A percentile compares a stretch with the other conserved stretches of the same genome.
Evolutionary conservation across 2,888 invertebrate genomes (phyloP).

Genomic region (Lissonota sp.): DNA sequence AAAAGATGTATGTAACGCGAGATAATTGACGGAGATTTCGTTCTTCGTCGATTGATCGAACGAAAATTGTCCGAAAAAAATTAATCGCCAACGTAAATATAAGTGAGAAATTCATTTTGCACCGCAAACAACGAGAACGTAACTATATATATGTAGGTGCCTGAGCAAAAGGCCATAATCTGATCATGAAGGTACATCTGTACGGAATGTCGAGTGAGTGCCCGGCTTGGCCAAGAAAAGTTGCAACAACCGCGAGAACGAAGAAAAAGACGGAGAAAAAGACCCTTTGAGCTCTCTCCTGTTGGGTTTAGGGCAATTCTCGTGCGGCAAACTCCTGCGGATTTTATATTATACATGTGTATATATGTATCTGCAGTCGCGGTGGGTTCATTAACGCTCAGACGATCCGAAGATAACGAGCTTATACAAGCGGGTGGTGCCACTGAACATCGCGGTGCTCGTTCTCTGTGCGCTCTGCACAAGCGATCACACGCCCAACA

Average conservation of each 20-base stretch:
- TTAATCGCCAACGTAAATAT: not conserved
- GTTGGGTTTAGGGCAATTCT: conserved; percentile 52
- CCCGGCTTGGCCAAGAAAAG: conserved; percentile 58
- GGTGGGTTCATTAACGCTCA: conserved; percentile 77
- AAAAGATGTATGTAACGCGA: conserved; percentile 42
- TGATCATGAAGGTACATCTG: conserved; percentile 77
- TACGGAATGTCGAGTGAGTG: conserved; percentile 78
- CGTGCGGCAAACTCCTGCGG: conserved; percentile 36
- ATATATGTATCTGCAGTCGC: conserved; percentile 3
- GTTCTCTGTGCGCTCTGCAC: conserved; percentile 18
- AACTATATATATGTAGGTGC: conserved; percentile 16
- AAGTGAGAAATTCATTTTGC: conserved; percentile 45
- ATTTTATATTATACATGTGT: not conserved
- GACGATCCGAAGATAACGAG: conserved; percentile 76
- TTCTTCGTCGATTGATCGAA: not conserved
- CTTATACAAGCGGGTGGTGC: conserved; percentile 73
- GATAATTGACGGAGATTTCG: not conserved
- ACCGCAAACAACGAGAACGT: conserved; percentile 33
- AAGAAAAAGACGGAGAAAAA: conserved; percentile 46
- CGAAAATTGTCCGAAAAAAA: not conserved
- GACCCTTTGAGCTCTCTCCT: conserved; percentile 38
- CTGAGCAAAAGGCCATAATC: conserved; percentile 66
- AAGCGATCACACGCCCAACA: conserved; percentile 45
- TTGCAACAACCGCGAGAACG: conserved; percentile 33
- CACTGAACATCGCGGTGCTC: conserved; percentile 52